phyloP scores from a whole-genome alignment of 92 coral and sea anemone genomes.

The Isaurus tuberculatus region DNA sequence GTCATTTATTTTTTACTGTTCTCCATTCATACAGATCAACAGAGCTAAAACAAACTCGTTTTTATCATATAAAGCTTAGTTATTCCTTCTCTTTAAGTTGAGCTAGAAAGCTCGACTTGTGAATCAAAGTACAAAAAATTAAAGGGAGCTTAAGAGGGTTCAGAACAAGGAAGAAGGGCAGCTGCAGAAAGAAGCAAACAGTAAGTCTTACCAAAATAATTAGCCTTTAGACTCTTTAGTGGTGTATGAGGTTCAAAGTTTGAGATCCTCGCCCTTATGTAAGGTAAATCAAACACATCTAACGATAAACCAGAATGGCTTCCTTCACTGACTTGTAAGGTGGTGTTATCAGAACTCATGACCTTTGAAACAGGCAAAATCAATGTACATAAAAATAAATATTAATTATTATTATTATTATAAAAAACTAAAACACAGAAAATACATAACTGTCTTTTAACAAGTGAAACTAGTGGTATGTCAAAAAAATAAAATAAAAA shows the following conservation, averaged over 20 bases:
- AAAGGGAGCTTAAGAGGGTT: background rate
- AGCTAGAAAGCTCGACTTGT: no score
- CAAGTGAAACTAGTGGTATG: no score
- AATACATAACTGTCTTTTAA: no score
- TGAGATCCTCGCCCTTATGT: constrained; percentile 82
- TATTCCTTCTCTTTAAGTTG: no score
- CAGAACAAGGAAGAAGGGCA: background rate
- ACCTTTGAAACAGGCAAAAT: constrained; percentile 45
- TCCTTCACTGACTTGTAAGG: constrained; percentile 38
- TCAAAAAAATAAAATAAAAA: no score
- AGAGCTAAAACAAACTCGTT: no score
- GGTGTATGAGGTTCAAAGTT: constrained; percentile 90
- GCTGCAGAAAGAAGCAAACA: background rate
- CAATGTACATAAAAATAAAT: background rate
- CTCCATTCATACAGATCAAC: no score
- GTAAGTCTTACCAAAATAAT: constrained; percentile 78
- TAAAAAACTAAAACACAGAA: no score
- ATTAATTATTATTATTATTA: background rate
- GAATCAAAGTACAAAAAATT: no score
- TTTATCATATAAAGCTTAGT: no score
- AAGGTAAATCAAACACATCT: constrained; percentile 70
- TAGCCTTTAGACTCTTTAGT: constrained; percentile 86
- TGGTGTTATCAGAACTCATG: constrained; percentile 47
- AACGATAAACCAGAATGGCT: constrained; percentile 18
- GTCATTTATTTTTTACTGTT: no score